Evolutionary conservation across 2,113 vertebrate species (phyloP), one percentile per base, ranked within the genome.

Genomic region (Andinoacara biseriatus): DNA sequence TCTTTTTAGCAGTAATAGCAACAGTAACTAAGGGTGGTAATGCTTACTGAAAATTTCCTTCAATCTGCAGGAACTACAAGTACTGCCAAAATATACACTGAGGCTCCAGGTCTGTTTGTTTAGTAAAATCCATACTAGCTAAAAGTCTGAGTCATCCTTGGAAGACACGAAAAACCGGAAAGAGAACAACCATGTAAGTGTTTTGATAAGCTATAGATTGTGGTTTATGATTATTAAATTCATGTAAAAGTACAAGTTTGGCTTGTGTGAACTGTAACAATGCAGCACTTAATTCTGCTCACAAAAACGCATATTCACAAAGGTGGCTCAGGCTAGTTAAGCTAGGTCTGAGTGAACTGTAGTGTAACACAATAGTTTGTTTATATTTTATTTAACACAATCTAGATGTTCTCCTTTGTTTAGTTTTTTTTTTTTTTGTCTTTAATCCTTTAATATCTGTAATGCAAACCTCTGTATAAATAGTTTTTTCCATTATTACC

Each of bases 51-150:
- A 52, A 15, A 40, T 43, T 77, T 62, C 43, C 29, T 31, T 86
- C 1, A 4, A 78, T 43, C 58, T 40, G 20, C 38, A 52, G 13
- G 46, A 33, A 58, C 35, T 10, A 15, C 5, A 13, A 84, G 74
- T 29, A n/a, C 82, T 69, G 87, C 74, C 74, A 76, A 84, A 8
- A 54, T 10, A 54, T 33, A 76, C 61, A 89, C 18, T 14, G 40
- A 2, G 1, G 7, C 35, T 60, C 52, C n/a, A 22, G 58, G 14
- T 58, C n/a, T 77, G 69, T 77, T 75, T 80, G 62, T 63, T 74
- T 74, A 33, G 31, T 31, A 26, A 83, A 59, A 35, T 33, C 67
- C 67, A 52, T 46, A 72, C 49, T 52, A 72, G 3, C 26, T 52
- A 52, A 72, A 26, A 14, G 46, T 74, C 24, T 82, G 84, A 86